These are phyloP conservation scores for Eupeodes latifasciatus DNA, from an alignment of 2,888 invertebrate species.

Conservation along the genomic window DNA sequence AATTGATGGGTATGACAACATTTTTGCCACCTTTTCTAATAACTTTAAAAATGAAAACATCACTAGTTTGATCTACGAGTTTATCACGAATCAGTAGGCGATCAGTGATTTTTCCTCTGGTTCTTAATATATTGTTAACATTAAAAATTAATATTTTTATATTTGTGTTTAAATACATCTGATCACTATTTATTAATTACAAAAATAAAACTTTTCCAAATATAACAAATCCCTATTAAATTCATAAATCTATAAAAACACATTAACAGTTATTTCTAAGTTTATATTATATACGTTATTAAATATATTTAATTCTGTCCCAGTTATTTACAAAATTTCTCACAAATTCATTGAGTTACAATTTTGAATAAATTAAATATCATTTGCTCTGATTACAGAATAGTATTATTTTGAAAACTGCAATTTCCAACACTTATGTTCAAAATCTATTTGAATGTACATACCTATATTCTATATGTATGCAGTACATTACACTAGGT, in stretches of 20 bases:
- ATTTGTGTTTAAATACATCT: no score
- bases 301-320: not conserved
- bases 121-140: no score
- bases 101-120: no score
- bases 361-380: conserved; percentile 15
- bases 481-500: not conserved
- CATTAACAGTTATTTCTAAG: no score
- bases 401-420: conserved; percentile 14
- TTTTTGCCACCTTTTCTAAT: no score
- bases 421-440: not conserved
- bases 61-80: no score
- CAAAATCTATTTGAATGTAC: not conserved
- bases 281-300: not conserved
- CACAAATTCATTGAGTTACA: not conserved
- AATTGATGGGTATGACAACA: no score
- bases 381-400: not conserved
- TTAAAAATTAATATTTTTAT: no score
- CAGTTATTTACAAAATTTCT: not conserved
- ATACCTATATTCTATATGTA: not conserved
- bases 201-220: no score
- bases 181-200: no score
- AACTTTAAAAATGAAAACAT: no score
- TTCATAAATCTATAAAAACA: not conserved
- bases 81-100: no score
- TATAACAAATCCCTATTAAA: not conserved